Base-by-base conservation (phyloP, 2,113 vertebrate genomes). In the Halichoerus grypus region DNA sequence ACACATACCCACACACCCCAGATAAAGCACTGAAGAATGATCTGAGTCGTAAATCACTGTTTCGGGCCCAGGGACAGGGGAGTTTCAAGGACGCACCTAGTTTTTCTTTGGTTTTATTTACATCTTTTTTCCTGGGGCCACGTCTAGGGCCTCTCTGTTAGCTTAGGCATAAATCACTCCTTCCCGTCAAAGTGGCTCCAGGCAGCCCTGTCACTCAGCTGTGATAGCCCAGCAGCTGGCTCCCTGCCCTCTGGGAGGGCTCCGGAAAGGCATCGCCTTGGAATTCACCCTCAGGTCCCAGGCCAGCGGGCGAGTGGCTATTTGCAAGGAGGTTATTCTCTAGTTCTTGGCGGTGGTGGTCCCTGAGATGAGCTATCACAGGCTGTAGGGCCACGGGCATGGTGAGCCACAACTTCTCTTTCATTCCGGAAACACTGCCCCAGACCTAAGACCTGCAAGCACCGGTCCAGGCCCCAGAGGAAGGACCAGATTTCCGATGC, bases 11-110 rank as follows among this genome's bases (percentile, higher is more conserved):
- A 46, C 87, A 57, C 83, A 61, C 91, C 88, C 95, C 83, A 96
- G 97, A 98, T 95, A 88, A 97, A 98, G 97, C 97, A 83, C 88
- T 0, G 14, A 24, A 77, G 98, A 96, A 96, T 94, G 51, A 96
- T 26, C 5, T 0, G 36, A 57, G 59, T 0, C 22, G 1, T 98
- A 98, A 98, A 99, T 98, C 91, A 8, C 51, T 4, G 74, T 53
- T 59, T 77, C 7, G 0, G 95, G 95, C 84, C 0, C 12, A 76
- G 0, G 1, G 57, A 59, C 85, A 12, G 79, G 88, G 94, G 97
- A 95, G 33, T 93, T 98, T 97, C 98, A 97, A 98, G 98, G 98
- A 97, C 93, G 1, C 18, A 4, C 42, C 21, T 0, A 13, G 79
- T 96, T 95, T 95, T 55, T 42, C 86, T 93, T 0, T 0, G 12